Base-by-base conservation (phyloP, 2,888 invertebrate species). In the Conistra vaccinii region DNA sequence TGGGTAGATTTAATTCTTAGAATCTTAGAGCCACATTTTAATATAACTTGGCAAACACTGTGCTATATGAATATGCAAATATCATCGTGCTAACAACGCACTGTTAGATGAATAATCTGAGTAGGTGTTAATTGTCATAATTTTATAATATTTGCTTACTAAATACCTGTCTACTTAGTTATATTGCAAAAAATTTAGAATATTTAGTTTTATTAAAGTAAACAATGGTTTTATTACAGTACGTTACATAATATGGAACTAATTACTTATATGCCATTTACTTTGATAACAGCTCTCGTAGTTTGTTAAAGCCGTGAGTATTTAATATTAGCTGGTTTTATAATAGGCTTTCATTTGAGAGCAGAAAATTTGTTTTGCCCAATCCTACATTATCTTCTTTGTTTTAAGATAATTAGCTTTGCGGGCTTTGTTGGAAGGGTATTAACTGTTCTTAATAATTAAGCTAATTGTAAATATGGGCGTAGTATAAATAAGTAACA, bases 1-100 rank as follows among this genome's bases (percentile, higher is more conserved):
- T 48, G 17, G n/a, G 3, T 20, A 42, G 29, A n/a, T 60, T 45
- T 32, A 3, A 7, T 29, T 35, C 63, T n/a, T 32, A 23, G 12
- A 55, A 35, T 45, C 32, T 66, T 26, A 12, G 6, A 67, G 29
- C 1, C n/a, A 20, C 12, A 29, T 35, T n/a, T 14, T 10, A 55
- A 55, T 73, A 45, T 32, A 55, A 39, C 29, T 9, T 20, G 23
- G 29, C 26, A 42, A 80, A 77, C 23, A 32, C 3, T 32, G 9
- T 53, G 53, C 66, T 70, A 77, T 58, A 39, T 65, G 29, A 29
- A 32, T 51, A 35, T 26, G 66, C 29, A 63, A 78, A 83, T 65
- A 78, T 29, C 12, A 55, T 60, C 3, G 9, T n/a, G 14, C 35
- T 53, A 57, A 65, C 12, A 51, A 26, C 4, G 14, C 12, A 55